phyloP scores from a whole-genome alignment of 2,113 vertebrate genomes.

The Scatophagus argus region DNA sequence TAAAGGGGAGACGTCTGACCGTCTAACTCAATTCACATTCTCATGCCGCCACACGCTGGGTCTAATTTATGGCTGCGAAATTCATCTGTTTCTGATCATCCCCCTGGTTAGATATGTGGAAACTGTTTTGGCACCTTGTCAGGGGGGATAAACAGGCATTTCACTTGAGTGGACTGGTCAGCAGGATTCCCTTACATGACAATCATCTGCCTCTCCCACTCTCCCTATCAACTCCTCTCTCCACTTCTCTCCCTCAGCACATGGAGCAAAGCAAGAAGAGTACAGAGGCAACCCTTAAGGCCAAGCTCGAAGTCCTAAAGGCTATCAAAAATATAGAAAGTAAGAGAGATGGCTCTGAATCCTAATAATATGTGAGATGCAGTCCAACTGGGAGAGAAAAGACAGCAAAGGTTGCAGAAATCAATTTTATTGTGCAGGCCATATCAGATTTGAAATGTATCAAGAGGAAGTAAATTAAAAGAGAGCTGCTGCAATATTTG shows the following conservation, averaged over 20 bases:
- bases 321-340: neutral
- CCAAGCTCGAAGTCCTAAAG: neutral
- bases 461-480: constrained; percentile 5
- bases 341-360: constrained; percentile 11
- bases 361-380: neutral
- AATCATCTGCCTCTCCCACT: constrained; percentile 33
- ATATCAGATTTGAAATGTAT: constrained; percentile 25
- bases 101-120: constrained; percentile 71
- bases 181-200: constrained; percentile 54
- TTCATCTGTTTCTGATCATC: constrained; percentile 82
- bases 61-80: constrained; percentile 71
- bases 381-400: neutral
- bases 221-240: neutral
- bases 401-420: neutral
- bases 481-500: neutral
- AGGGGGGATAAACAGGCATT: constrained; percentile 69
- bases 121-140: constrained; percentile 82
- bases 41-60: constrained; percentile 56
- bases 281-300: constrained; percentile 6
- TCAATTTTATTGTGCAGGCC: neutral
- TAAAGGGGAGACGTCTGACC: constrained; percentile 32
- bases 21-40: constrained; percentile 74
- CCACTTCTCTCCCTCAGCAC: constrained; percentile 9
- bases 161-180: constrained; percentile 63
- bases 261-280: neutral